phyloP scores from a whole-genome alignment of 2,797 vertebrate species.

The Lepus townsendii region DNA sequence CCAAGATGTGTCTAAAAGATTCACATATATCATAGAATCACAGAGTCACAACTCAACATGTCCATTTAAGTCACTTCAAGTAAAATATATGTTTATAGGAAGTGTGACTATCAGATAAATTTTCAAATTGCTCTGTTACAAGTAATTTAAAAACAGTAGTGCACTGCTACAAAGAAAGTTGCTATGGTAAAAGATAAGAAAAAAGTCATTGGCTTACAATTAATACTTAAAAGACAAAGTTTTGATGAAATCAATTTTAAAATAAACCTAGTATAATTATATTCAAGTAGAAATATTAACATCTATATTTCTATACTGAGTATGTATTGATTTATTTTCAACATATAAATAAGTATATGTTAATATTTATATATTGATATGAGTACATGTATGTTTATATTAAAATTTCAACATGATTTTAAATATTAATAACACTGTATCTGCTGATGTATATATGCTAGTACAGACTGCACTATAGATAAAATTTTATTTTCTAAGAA shows the following conservation, averaged over 20 bases:
- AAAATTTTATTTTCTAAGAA: constrained; percentile 79
- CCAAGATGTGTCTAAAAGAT: not conserved
- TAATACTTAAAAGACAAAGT: constrained; percentile 85
- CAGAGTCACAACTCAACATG: not conserved
- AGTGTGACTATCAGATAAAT: constrained; percentile 4
- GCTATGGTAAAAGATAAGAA: constrained; percentile 78
- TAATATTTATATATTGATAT: not conserved
- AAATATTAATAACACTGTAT: constrained; percentile 86
- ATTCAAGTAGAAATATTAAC: constrained; percentile 82
- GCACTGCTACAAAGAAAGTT: constrained; percentile 81
- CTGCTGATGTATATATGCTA: constrained; percentile 83
- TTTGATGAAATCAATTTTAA: constrained; percentile 88
- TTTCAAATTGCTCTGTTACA: constrained; percentile 60
- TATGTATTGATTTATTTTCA: not conserved
- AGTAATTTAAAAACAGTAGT: constrained; percentile 5
- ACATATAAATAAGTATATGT: not conserved
- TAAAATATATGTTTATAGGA: not conserved
- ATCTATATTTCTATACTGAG: constrained; percentile 62
- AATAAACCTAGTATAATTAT: constrained; percentile 86
- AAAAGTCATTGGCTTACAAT: constrained; percentile 81
- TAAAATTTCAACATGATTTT: constrained; percentile 82
- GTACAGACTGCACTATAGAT: constrained; percentile 80
- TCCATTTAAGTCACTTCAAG: not conserved
- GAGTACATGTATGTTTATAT: not conserved
- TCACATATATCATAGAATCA: not conserved